Evolutionary conservation across 2,113 vertebrate genomes (phyloP).

Genomic region (Eretmochelys imbricata): DNA sequence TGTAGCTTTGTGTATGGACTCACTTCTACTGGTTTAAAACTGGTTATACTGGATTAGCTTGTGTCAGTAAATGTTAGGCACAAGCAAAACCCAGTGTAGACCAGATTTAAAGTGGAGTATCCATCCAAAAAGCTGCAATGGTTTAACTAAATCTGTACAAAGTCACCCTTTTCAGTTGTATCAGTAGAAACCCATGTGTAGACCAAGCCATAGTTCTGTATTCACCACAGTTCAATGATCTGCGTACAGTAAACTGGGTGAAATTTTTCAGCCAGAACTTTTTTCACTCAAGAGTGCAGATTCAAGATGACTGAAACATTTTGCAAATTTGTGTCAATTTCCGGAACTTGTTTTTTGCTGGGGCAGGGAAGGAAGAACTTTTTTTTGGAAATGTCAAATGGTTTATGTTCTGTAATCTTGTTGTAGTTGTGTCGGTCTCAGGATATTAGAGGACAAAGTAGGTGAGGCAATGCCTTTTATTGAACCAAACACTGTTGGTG

Average conservation of each 20-base stretch:
- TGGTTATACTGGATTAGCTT: not conserved
- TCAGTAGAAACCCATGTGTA: not conserved
- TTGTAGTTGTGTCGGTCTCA: not conserved
- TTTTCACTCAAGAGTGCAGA: not conserved
- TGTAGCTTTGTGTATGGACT: not conserved
- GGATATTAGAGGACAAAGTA: not conserved
- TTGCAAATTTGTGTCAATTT: not conserved
- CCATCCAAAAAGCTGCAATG: not conserved
- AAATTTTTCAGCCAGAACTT: not conserved
- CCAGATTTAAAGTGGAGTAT: not conserved
- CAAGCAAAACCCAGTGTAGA: not conserved
- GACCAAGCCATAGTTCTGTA: not conserved
- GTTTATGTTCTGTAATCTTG: not conserved
- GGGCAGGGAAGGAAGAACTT: not conserved
- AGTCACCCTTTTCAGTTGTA: not conserved
- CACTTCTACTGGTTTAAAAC: not conserved
- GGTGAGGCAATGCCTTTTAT: not conserved
- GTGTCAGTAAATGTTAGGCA: not conserved
- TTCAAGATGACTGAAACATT: not conserved
- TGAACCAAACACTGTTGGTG: not conserved
- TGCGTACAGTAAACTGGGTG: not conserved
- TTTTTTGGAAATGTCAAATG: not conserved
- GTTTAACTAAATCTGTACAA: not conserved
- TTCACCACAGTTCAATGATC: not conserved
- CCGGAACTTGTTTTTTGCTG: not conserved